These are phyloP conservation scores for Mycogona germanica DNA, from an alignment of 2,888 invertebrate species.

Conservation along the genomic window DNA sequence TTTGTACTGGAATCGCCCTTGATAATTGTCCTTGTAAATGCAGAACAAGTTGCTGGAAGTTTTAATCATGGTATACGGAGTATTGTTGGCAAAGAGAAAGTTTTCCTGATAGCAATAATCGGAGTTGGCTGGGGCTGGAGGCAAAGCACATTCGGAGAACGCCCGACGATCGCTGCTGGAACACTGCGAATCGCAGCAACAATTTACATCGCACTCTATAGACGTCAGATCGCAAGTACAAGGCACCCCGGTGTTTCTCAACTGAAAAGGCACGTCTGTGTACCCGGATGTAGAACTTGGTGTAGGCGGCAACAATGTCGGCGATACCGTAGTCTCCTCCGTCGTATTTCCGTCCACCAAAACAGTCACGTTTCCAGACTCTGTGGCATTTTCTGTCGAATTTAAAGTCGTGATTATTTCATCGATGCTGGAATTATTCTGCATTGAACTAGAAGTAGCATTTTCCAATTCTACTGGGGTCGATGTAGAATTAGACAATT, in stretches of 20 bases:
- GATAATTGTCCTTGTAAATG: conserved; percentile 13
- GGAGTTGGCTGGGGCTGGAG: not conserved
- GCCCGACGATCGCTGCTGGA: conserved; percentile 38
- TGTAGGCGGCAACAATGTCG: too few relatives aligned
- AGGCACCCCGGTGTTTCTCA: conserved; percentile 5
- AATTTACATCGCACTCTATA: conserved; percentile 62
- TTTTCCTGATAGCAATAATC: conserved; percentile 10
- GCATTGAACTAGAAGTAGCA: too few relatives aligned
- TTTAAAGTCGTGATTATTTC: too few relatives aligned
- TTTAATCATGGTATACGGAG: conserved; percentile 5
- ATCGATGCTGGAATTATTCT: too few relatives aligned
- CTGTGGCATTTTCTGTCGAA: not conserved
- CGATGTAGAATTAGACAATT: too few relatives aligned
- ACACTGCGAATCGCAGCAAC: conserved; percentile 73
- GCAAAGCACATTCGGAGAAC: conserved; percentile 8
- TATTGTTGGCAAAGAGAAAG: conserved; percentile 6
- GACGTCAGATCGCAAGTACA: conserved; percentile 32
- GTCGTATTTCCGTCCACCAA: not conserved
- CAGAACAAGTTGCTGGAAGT: conserved; percentile 8
- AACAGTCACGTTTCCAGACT: conserved; percentile 14
- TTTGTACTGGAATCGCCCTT: conserved; percentile 3
- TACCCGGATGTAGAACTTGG: too few relatives aligned
- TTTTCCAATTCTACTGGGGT: too few relatives aligned
- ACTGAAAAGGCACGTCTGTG: too few relatives aligned
- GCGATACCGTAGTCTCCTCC: conserved; percentile 1